Evolutionary conservation across 2,797 vertebrate genomes (phyloP).

Genomic region (Vultur gryphus): DNA sequence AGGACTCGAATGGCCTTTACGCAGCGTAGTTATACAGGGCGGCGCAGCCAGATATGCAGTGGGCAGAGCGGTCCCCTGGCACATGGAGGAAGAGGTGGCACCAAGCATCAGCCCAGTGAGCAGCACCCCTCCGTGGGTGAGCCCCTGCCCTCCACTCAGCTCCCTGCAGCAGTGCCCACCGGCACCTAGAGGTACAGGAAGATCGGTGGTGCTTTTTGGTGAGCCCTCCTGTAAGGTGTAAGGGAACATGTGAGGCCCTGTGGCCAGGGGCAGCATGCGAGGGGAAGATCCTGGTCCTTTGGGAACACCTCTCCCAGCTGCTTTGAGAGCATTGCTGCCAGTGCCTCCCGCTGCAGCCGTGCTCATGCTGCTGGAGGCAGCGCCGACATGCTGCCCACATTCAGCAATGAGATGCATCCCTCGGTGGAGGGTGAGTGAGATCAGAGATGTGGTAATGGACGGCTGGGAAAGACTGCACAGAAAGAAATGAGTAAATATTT

Average conservation of each 20-base stretch:
- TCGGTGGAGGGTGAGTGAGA: fast-evolving
- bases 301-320: neutral
- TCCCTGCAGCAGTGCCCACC: neutral
- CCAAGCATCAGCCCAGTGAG: neutral
- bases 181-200: neutral
- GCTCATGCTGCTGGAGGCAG: neutral
- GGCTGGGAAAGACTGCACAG: neutral
- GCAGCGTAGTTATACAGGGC: fast-evolving
- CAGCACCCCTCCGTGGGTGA: neutral
- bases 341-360: neutral
- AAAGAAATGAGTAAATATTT: constrained; percentile 13
- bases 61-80: neutral
- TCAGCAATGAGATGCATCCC: neutral
- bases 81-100: neutral
- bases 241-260: neutral
- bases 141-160: neutral
- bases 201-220: fast-evolving
- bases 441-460: neutral
- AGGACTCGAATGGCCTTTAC: neutral
- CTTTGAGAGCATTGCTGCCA: neutral
- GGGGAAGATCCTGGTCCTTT: neutral
- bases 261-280: fast-evolving
- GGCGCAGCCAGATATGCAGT: fast-evolving
- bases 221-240: neutral
- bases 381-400: fast-evolving